phyloP scores from a whole-genome alignment of 2,888 invertebrate species.

The Hirtodrosophila alboralis region DNA sequence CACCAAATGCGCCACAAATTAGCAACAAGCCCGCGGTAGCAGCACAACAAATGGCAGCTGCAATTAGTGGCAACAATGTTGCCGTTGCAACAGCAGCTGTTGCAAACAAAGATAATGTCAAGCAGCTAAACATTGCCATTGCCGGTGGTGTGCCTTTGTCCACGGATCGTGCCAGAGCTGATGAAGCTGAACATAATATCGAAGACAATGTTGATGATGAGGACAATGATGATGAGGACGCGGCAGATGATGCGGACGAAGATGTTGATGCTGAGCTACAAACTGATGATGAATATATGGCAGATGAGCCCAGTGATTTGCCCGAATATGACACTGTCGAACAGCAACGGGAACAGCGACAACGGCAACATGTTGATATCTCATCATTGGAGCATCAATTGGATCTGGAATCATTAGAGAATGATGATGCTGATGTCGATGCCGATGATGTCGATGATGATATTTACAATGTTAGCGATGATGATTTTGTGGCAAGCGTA shows the following conservation, averaged over 20 bases:
- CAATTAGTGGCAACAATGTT: constrained; percentile 65
- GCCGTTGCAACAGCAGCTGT: constrained; percentile 27
- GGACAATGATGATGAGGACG: constrained; percentile 28
- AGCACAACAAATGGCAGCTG: constrained; percentile 52
- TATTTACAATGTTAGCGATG: constrained; percentile 73
- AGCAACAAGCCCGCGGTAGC: constrained; percentile 72
- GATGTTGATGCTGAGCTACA: constrained; percentile 39
- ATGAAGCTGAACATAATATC: constrained; percentile 22
- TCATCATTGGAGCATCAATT: constrained; percentile 68
- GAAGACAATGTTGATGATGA: constrained; percentile 25
- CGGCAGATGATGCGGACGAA: constrained; percentile 33
- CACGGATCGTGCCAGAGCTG: constrained; percentile 44
- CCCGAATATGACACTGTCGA: constrained; percentile 52
- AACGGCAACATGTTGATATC: constrained; percentile 63
- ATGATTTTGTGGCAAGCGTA: constrained; percentile 74
- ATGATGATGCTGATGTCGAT: constrained; percentile 50
- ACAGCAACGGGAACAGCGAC: constrained; percentile 38
- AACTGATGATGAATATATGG: constrained; percentile 59
- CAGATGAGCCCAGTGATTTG: constrained; percentile 65
- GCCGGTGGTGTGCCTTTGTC: constrained; percentile 36
- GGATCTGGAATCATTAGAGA: constrained; percentile 69
- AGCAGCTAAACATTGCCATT: constrained; percentile 41
- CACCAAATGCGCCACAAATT: constrained; percentile 80
- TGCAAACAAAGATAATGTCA: constrained; percentile 37
- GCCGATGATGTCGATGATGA: constrained; percentile 54